Evolutionary conservation across 2,888 invertebrate genomes (phyloP), one percentile per base, ranked within the genome.

Genomic region (Hirtodrosophila confusa): DNA sequence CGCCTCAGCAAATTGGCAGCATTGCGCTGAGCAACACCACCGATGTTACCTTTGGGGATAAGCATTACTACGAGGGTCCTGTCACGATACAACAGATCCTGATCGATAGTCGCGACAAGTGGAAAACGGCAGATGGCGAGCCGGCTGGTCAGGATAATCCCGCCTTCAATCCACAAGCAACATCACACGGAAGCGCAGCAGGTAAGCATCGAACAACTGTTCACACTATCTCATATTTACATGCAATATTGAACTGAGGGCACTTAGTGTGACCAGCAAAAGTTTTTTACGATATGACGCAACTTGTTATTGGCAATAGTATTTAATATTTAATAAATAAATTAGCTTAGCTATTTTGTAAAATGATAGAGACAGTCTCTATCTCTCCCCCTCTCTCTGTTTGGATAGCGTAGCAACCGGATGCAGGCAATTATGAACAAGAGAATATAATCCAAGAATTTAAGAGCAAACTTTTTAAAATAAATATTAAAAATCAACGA

Each of bases 51-150:
- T 94, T 96, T 77, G 96, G 96, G 0, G 95, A 95, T 80, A 95
- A 95, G 80, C 95, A 95, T 4, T 94, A 94, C 84, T 95, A 95
- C 86, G 94, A 95, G 87, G 96, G 96, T 5, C 95, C 95, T 44
- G 95, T 96, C 11, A 95, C 94, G 33, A 95, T 96, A 76, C 95
- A 95, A 88, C 95, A 95, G 89, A 93, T 95, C 71, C 92, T 95
- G 56, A 94, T 95, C 69, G 90, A 91, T 23, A 83, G 78, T 57
- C 88, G 88, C 41, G 90, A 91, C 11, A 90, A 90, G 49, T 83
- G 86, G 80, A 89, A 89, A 72, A 56, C 82, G 8, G 53, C 44
- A 9, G 66, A 73, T 4, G 76, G 71, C 27, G 74, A 65, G 1
- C 10, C 10, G 1, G 51, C 12, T 8, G 88, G 85, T 4, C 78